Evolutionary conservation across 2,797 vertebrate species (phyloP), one percentile per base, ranked within the genome.

Genomic region (Anniella stebbinsi): DNA sequence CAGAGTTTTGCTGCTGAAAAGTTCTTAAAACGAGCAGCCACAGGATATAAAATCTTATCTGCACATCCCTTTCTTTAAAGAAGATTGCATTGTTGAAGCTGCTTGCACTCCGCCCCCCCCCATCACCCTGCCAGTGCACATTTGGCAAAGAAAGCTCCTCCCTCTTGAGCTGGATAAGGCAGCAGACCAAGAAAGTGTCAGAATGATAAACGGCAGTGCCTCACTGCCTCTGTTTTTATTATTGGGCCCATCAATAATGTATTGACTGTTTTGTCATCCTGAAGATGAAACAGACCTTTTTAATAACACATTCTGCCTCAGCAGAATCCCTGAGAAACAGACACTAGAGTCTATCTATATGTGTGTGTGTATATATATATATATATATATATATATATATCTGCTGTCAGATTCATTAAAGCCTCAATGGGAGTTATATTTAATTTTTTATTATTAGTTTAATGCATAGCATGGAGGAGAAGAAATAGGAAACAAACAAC

Each of bases 171-270:
- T 30, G 57, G 30, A 30, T 21, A 23, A 93, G 94, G 33, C 57
- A 84, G 2, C 92, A 54, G 6, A 86, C 76, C 84, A 78, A 87
- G 33, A 84, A 81, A 0, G 0, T 54, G 87, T 80, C 89, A 91
- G 82, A 80, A 92, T 92, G 93, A 95, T 88, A 92, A 94, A 94
- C 76, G 51, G 90, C 91, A 85, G 6, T 10, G 0, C 84, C 92
- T 38, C 45, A 0, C 63, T 11, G 80, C n/a, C 84, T 89, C 88
- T 2, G 1, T 57, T 87, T 30, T 38, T 15, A 89, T 93, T 93
- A 95, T 89, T 86, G 25, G 78, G 72, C 72, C 91, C 95, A 96
- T 96, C 96, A 86, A 93, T 92, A 94, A 92, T 85, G 89, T 92
- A 87, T 90, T 0, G 38, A 69, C 86, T 81, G 83, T 33, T 78